These are phyloP conservation scores for Neomonachus schauinslandi DNA, from an alignment of 2,113 vertebrate genomes.

Conservation along the genomic window DNA sequence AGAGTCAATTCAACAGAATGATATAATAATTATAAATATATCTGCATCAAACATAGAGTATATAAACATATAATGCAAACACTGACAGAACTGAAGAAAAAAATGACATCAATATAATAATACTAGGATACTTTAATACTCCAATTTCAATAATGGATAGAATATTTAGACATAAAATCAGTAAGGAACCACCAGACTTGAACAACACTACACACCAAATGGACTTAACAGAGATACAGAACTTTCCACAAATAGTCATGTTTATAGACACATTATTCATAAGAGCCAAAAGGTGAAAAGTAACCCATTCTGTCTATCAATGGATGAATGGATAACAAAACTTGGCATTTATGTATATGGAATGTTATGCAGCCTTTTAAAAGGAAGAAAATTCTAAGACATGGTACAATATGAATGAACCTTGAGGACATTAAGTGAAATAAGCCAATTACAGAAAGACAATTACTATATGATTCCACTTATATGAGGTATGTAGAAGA, in stretches of 20 bases:
- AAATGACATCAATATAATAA: neutral
- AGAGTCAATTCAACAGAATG: neutral
- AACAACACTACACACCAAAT: neutral
- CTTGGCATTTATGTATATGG: neutral
- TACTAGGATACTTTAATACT: neutral
- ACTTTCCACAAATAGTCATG: neutral
- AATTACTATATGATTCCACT: neutral
- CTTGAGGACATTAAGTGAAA: neutral
- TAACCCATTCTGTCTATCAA: neutral
- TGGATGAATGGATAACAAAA: neutral
- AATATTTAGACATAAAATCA: neutral
- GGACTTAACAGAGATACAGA: neutral
- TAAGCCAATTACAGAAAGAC: neutral
- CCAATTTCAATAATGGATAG: neutral
- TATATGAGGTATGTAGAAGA: neutral
- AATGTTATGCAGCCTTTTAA: neutral
- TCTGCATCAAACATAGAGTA: neutral
- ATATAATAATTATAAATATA: neutral
- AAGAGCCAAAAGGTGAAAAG: neutral
- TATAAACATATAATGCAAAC: neutral
- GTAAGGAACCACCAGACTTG: neutral
- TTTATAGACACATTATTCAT: neutral
- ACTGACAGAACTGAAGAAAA: neutral
- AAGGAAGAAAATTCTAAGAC: neutral
- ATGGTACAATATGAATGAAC: neutral